These are phyloP conservation scores for Pammene fasciana DNA, from an alignment of 2,888 invertebrate genomes.

Conservation along the genomic window DNA sequence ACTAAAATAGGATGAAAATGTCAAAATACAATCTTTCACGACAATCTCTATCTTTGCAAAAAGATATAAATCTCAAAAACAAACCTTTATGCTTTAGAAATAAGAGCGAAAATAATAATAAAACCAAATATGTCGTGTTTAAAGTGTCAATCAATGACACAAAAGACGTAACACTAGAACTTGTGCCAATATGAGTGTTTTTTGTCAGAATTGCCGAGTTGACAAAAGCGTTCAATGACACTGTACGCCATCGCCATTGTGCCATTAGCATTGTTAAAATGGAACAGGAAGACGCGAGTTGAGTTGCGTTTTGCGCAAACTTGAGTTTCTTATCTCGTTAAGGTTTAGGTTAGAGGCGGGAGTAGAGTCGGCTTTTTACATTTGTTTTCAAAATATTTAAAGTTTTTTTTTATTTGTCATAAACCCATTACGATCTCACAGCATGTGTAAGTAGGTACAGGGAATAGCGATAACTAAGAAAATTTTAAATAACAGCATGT, in stretches of 20 bases:
- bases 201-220: conserved; percentile 54
- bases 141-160: conserved; percentile 51
- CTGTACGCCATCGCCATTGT: conserved; percentile 53
- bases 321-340: conserved; percentile 46
- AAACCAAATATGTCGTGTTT: conserved; percentile 35
- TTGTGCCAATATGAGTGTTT: conserved; percentile 68
- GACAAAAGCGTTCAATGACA: conserved; percentile 54
- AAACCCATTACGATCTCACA: too few species aligned
- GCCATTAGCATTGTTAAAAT: conserved; percentile 50
- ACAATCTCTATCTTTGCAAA: conserved; percentile 57
- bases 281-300: conserved; percentile 55
- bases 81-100: not conserved
- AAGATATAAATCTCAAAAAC: not conserved
- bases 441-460: too few species aligned
- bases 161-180: conserved; percentile 76
- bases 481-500: too few species aligned
- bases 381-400: too few species aligned
- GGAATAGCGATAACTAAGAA: too few species aligned
- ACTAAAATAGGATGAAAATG: conserved; percentile 79
- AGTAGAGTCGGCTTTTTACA: conserved; percentile 45
- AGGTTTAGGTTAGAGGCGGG: conserved; percentile 43
- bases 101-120: conserved; percentile 1
- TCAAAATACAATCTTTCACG: conserved; percentile 78
- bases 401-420: too few species aligned
- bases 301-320: conserved; percentile 55